Evolutionary conservation across 2,888 invertebrate genomes (phyloP).

Genomic region (Callosobruchus maculatus): DNA sequence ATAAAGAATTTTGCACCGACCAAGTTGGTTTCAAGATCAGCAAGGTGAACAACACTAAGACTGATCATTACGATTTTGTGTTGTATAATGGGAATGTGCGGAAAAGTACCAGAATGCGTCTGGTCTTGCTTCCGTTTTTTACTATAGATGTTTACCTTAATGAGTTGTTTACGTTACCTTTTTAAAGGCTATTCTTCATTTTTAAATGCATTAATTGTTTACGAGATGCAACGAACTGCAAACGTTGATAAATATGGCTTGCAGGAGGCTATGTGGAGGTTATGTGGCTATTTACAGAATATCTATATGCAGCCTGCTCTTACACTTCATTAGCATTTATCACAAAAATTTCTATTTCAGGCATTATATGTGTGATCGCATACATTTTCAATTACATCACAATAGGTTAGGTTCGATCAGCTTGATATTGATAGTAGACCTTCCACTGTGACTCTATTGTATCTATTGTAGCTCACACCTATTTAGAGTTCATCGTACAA

Average conservation of each 20-base stretch:
- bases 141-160: not conserved
- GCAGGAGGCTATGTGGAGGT: not conserved
- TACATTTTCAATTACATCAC: no score
- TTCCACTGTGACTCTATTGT: no score
- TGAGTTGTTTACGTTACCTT: not conserved
- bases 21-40: not conserved
- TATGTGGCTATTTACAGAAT: not conserved
- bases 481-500: no score
- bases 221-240: not conserved
- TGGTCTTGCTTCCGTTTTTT: not conserved
- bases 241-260: not conserved
- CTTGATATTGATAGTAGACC: no score
- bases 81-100: not conserved
- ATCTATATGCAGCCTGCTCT: no score
- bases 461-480: no score
- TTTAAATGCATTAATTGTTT: not conserved
- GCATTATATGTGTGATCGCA: no score
- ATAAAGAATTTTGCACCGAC: not conserved
- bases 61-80: not conserved
- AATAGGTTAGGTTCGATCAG: no score
- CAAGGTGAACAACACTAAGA: not conserved
- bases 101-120: not conserved
- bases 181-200: not conserved
- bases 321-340: no score
- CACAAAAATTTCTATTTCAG: no score